phyloP scores from a whole-genome alignment of 2,113 vertebrate genomes.

The Aix galericulata region DNA sequence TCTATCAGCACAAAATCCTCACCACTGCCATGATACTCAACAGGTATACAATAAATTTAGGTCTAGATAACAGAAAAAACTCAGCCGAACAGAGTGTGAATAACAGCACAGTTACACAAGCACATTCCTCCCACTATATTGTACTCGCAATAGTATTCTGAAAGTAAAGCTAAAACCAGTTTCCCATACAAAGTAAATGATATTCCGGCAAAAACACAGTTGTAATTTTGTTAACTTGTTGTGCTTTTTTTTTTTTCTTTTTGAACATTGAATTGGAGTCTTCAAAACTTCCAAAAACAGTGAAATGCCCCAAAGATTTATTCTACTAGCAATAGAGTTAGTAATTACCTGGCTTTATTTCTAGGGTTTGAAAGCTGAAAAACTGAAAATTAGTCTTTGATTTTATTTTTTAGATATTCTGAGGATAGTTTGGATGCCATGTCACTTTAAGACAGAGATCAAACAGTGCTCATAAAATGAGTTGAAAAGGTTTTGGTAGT shows the following conservation, averaged over 20 bases:
- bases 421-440: background rate
- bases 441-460: background rate
- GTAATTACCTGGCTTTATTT: background rate
- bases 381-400: background rate
- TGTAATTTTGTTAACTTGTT: background rate
- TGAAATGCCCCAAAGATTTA: background rate
- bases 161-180: background rate
- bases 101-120: background rate
- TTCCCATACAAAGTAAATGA: background rate
- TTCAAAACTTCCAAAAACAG: background rate
- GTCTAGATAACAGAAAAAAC: background rate
- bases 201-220: background rate
- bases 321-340: background rate
- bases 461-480: background rate
- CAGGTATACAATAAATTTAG: background rate
- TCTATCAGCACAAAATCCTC: background rate
- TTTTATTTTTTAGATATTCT: background rate
- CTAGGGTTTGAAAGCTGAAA: background rate
- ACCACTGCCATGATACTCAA: background rate
- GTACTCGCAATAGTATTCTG: background rate
- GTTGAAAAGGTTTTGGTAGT: background rate
- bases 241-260: background rate
- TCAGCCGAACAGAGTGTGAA: background rate
- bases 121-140: background rate
- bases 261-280: background rate